phyloP scores from a whole-genome alignment of 1,140 invertebrate genomes.

The Fopius arisanus region DNA sequence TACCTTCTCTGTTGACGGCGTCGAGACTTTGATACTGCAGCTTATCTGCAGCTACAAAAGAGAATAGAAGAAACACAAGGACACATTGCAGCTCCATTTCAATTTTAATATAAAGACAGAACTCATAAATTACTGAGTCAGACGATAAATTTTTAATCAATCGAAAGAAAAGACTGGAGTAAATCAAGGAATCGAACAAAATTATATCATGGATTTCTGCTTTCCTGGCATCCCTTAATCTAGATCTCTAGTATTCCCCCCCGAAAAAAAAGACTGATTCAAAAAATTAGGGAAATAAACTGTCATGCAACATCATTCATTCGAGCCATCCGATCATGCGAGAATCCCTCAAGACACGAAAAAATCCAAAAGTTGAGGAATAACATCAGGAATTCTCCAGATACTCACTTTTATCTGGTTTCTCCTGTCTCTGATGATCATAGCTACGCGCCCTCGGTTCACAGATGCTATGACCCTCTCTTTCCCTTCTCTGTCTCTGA shows the following conservation, averaged over 20 bases:
- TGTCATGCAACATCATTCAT: not conserved
- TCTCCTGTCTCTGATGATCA: slow-evolving; percentile 68
- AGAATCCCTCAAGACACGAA: not conserved
- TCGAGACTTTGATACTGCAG: slow-evolving; percentile 72
- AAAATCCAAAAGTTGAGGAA: not conserved
- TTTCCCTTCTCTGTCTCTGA: slow-evolving; percentile 62
- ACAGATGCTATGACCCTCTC: slow-evolving; percentile 56
- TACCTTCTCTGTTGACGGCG: slow-evolving; percentile 71
- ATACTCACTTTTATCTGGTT: slow-evolving; percentile 67
- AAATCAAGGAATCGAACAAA: no score
- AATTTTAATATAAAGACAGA: no score
- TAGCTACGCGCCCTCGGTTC: slow-evolving; percentile 71
- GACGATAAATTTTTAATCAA: no score
- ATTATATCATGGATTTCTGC: not conserved
- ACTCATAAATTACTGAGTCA: no score
- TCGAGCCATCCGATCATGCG: not conserved
- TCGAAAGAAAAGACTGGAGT: no score
- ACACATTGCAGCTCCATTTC: slow-evolving; percentile 28
- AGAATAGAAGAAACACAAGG: slow-evolving; percentile 59
- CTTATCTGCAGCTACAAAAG: slow-evolving; percentile 68
- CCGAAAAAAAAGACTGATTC: no score
- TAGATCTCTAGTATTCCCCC: no score
- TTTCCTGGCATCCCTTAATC: not conserved
- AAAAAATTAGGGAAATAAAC: not conserved
- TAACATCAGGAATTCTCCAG: not conserved